Percentiles rank a stretch among this genome's conserved stretches.
These are phyloP conservation scores for Ophion ventricosus DNA, from an alignment of 2,888 invertebrate genomes.

Conservation along the genomic window DNA sequence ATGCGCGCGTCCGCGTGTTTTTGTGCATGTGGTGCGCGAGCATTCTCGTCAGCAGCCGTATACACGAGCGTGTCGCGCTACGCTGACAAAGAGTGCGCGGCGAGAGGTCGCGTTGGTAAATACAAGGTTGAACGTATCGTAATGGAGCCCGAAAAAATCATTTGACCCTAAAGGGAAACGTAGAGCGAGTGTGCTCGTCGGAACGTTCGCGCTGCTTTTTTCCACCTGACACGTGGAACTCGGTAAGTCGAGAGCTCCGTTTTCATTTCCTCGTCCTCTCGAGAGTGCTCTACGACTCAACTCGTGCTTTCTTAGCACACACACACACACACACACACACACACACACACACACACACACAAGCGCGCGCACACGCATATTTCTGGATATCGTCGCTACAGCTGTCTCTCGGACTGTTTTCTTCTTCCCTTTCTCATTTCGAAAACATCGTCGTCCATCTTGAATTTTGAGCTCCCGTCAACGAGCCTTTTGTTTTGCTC, in stretches of 20 bases:
- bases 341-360: too few relatives aligned
- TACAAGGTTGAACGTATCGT: conserved; percentile 50
- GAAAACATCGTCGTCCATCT: neutral
- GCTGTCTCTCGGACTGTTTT: neutral
- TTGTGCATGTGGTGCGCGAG: too few relatives aligned
- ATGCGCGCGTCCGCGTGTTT: conserved; percentile 37
- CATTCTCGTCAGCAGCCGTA: neutral
- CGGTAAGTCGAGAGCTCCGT: conserved; percentile 10
- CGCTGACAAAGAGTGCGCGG: conserved; percentile 34
- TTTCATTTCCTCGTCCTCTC: neutral
- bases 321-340: too few relatives aligned
- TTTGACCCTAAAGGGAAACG: conserved; percentile 78
- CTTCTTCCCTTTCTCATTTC: conserved; percentile 2
- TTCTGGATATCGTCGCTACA: neutral
- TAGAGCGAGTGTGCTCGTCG: conserved; percentile 72
- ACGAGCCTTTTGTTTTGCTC: neutral
- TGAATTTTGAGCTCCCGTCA: neutral
- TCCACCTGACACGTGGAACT: conserved; percentile 15
- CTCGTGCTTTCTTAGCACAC: too few relatives aligned
- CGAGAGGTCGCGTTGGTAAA: conserved; percentile 41
- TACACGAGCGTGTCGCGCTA: conserved; percentile 1
- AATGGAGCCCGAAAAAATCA: conserved; percentile 77
- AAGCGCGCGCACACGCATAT: too few relatives aligned
- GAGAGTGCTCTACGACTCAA: too few relatives aligned
- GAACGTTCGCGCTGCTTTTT: conserved; percentile 35